Conservation (phyloP, 2,113 vertebrate genomes). For the Sylvia atricapilla region DNA sequence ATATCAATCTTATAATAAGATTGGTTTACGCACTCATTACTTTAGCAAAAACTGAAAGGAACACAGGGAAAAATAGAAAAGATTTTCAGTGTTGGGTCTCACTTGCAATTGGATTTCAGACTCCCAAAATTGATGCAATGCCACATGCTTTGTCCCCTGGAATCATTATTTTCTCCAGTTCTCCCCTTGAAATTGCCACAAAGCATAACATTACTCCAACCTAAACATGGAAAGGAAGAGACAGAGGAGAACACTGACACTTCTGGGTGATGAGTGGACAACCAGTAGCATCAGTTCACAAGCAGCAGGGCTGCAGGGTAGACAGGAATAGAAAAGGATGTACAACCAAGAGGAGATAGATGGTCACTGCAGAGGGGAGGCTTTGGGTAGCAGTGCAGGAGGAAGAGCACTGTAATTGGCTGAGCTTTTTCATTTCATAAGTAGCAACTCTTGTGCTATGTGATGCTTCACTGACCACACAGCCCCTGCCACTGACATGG, state of each 20-base stretch:
- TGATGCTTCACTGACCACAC: neutral
- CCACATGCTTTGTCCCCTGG: neutral
- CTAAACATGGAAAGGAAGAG: neutral
- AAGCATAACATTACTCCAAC: neutral
- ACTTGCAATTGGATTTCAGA: neutral
- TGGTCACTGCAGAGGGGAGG: accelerated
- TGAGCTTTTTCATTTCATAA: neutral
- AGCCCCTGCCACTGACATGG: neutral
- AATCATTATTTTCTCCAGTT: neutral
- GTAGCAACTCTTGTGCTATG: neutral
- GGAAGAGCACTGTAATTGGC: neutral
- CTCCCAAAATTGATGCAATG: neutral
- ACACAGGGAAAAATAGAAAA: neutral
- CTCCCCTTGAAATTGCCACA: neutral
- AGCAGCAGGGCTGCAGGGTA: neutral
- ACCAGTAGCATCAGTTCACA: neutral
- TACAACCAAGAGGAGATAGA: neutral
- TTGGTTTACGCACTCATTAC: neutral
- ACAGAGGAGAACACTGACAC: neutral
- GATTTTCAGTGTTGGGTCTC: neutral
- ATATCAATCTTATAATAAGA: neutral
- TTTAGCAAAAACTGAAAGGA: neutral
- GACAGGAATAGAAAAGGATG: neutral
- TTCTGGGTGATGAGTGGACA: neutral
- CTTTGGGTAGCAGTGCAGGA: neutral